phyloP scores from a whole-genome alignment of 2,113 vertebrate species.

The Chionis minor region DNA sequence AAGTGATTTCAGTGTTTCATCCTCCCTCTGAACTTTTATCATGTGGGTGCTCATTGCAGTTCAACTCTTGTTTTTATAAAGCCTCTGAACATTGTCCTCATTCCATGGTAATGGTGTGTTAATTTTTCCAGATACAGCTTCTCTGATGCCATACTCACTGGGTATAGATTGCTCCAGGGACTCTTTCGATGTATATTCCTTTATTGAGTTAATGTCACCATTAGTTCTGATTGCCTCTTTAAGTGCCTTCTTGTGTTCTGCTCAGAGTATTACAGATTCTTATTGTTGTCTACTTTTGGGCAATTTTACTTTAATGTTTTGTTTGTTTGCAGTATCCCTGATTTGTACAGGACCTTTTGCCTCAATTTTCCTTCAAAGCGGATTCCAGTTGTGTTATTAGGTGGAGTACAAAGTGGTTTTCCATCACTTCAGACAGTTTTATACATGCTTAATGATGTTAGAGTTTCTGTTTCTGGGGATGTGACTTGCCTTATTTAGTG shows the following conservation, averaged over 20 bases:
- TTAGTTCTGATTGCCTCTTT: conserved; percentile 69
- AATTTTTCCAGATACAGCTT: conserved; percentile 61
- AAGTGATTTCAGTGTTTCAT: background rate
- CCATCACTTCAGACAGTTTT: conserved; percentile 68
- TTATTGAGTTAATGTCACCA: conserved; percentile 66
- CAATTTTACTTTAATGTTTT: conserved; percentile 71
- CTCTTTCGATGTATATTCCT: conserved; percentile 48
- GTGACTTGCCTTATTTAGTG: conserved; percentile 50
- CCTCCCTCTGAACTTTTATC: background rate
- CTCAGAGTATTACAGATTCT: conserved; percentile 54
- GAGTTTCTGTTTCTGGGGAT: conserved; percentile 42
- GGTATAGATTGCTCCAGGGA: conserved; percentile 60
- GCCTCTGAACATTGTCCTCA: background rate
- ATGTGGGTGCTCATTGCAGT: background rate
- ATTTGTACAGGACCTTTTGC: conserved; percentile 56
- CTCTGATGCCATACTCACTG: conserved; percentile 1
- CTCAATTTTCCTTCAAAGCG: conserved; percentile 57
- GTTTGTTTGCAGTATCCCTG: conserved; percentile 56
- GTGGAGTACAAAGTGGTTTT: conserved; percentile 57
- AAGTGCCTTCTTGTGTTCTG: conserved; percentile 54
- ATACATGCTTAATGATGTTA: conserved; percentile 64
- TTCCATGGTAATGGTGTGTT: conserved; percentile 37
- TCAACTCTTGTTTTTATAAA: conserved; percentile 28
- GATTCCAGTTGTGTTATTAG: conserved; percentile 63
- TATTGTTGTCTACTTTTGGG: conserved; percentile 54